Base-by-base conservation (phyloP, 2,888 invertebrate species). In the Archips xylosteana region DNA sequence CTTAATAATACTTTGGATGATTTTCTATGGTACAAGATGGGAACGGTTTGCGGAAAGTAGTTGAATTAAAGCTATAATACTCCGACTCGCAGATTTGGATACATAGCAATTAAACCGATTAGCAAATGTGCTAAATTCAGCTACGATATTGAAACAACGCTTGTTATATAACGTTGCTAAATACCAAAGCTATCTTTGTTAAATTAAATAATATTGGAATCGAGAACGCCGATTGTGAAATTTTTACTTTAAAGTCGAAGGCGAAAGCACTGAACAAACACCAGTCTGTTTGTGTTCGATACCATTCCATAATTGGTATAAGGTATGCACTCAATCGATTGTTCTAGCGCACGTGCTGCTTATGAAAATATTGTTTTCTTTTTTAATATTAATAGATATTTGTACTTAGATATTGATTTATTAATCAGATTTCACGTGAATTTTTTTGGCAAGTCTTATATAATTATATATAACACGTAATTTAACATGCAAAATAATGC, bases 261-360 rank as follows among this genome's bases (percentile, higher is more conserved):
- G 32, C n/a, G 57, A 68, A 73, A 73, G 73, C 63, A 49, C 63
- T 66, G 67, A 39, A 36, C 36, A 36, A 65, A 39, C 60, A 47
- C 57, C 15, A 13, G 36, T 51, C n/a, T 23, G 68, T 63, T 54
- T 60, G 74, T 65, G 60, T 65, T 74, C 69, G 51, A 74, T 69
- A 70, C 73, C 68, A 70, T 60, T 64, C 75, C 72, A 70, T 75
- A 70, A 66, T 75, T 70, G 69, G 68, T 62, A 62, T 61, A 73
- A 70, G 72, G 70, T 68, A 75, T 64, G 63, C 70, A 59, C 54
- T 66, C 67, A 49, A 51, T 65, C 65, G 65, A 74, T 74, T 71
- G 74, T 70, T 73, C 49, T 12, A 54, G 54, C 69, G 75, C 76
- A 66, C 76, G 71, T 65, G 51, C 59, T 42, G 32, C 36, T 42